phyloP scores from a whole-genome alignment of 2,888 invertebrate genomes.

The Thymelicus acteon region DNA sequence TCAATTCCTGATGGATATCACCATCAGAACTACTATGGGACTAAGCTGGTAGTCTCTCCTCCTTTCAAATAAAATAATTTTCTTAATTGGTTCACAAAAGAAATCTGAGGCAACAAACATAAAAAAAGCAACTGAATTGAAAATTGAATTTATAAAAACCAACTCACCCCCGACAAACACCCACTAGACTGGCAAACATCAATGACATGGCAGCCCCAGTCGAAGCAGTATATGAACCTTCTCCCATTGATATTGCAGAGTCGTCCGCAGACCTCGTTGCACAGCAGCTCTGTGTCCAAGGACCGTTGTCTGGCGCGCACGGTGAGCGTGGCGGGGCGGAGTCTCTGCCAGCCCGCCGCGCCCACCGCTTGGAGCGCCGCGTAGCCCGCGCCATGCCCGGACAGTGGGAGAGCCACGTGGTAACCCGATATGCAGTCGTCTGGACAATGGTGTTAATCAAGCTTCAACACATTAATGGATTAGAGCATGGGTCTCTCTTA shows the following conservation, averaged over 20 bases:
- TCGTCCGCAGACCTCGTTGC: constrained; percentile 80
- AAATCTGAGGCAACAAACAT: no score
- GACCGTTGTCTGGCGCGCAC: constrained; percentile 74
- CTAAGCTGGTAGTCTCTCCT: no score
- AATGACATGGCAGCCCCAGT: constrained; percentile 82
- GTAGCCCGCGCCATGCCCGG: constrained; percentile 89
- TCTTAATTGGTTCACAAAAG: no score
- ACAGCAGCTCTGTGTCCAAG: constrained; percentile 76
- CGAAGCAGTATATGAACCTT: constrained; percentile 82
- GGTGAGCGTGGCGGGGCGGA: constrained; percentile 55
- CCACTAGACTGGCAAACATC: constrained; percentile 82
- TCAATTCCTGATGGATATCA: no score
- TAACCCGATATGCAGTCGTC: constrained; percentile 89
- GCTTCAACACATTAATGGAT: no score
- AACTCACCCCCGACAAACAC: constrained; percentile 76
- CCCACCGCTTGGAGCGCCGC: constrained; percentile 87
- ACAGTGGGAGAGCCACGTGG: constrained; percentile 89
- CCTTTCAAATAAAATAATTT: no score
- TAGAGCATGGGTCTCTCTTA: no score
- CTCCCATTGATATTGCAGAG: constrained; percentile 71
- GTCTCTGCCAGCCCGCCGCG: constrained; percentile 71
- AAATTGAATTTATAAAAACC: no score
- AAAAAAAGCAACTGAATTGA: no score
- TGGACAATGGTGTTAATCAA: constrained; percentile 49
- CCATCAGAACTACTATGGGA: no score